phyloP scores from a whole-genome alignment of 1,140 invertebrate genomes.

The Drosophila suzukii region DNA sequence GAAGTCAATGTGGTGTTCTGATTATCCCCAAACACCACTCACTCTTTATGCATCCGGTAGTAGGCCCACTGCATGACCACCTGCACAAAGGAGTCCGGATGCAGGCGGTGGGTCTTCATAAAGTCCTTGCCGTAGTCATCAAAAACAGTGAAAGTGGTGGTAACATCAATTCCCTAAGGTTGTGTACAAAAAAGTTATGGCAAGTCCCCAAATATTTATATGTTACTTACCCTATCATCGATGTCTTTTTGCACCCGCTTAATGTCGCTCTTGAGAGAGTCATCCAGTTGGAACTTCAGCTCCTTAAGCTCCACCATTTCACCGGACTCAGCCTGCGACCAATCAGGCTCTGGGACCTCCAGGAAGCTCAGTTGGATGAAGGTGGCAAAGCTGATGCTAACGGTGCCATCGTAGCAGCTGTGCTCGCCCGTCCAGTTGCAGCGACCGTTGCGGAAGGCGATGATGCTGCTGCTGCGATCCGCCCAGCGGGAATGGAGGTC shows the following conservation, averaged over 20 bases:
- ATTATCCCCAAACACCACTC: not conserved
- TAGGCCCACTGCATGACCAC: conserved; percentile 88
- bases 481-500: conserved; percentile 86
- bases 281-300: conserved; percentile 71
- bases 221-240: conserved; percentile 55
- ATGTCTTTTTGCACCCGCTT: conserved; percentile 61
- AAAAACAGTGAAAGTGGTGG: conserved; percentile 83
- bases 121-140: conserved; percentile 86
- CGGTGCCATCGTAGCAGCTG: conserved; percentile 86
- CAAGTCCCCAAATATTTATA: too few relatives aligned
- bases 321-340: conserved; percentile 39
- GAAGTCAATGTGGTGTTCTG: not conserved
- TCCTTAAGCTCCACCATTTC: conserved; percentile 54
- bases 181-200: too few relatives aligned
- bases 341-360: conserved; percentile 71
- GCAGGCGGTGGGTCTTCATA: conserved; percentile 85
- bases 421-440: conserved; percentile 84
- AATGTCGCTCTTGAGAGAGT: conserved; percentile 66
- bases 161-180: conserved; percentile 83
- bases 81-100: conserved; percentile 88
- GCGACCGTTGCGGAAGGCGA: conserved; percentile 86
- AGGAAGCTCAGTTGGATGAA: conserved; percentile 81
- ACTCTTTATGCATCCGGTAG: conserved; percentile 85
- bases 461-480: conserved; percentile 85
- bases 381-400: conserved; percentile 84